Evolutionary conservation across 2,113 vertebrate species (phyloP).

Genomic region (Daubentonia madagascariensis): DNA sequence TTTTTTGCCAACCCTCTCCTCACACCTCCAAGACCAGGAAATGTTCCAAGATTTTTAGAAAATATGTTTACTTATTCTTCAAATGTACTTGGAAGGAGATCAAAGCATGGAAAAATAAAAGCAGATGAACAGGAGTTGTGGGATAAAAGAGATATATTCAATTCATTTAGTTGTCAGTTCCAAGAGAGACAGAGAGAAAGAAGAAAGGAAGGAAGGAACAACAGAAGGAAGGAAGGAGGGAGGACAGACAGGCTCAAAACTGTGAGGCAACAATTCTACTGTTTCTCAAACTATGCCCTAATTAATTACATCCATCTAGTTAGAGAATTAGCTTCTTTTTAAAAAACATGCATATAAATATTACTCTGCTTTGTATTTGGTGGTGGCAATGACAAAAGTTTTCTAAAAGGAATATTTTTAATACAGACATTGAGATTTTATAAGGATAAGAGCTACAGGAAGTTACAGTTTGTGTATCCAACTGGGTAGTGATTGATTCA

Average conservation of each 20-base stretch:
- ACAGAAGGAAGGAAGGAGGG: rapidly evolving
- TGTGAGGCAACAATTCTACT: not conserved
- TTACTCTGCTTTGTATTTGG: not conserved
- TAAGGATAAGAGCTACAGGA: not conserved
- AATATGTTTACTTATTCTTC: slow-evolving; percentile 52
- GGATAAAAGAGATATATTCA: not conserved
- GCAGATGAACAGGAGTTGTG: slow-evolving; percentile 47
- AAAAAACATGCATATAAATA: not conserved
- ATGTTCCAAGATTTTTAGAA: slow-evolving; percentile 62
- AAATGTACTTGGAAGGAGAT: slow-evolving; percentile 63
- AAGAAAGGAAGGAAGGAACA: not conserved
- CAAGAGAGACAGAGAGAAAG: not conserved
- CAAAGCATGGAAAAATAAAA: slow-evolving; percentile 57
- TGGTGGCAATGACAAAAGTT: not conserved
- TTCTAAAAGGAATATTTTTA: not conserved
- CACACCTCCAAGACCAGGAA: slow-evolving; percentile 41
- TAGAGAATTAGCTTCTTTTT: slow-evolving; percentile 22
- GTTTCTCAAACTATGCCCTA: not conserved
- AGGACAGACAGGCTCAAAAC: not conserved
- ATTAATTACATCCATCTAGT: slow-evolving; percentile 17
- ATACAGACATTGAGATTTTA: not conserved
- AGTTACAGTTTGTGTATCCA: not conserved
- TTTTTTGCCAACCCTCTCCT: slow-evolving; percentile 41
- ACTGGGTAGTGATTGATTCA: not conserved
- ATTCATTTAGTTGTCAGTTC: slow-evolving; percentile 3